Evolutionary conservation across 23 tunicate species (phyloP), one percentile per base, ranked within the genome.

Genomic region (Corella eumyota): DNA sequence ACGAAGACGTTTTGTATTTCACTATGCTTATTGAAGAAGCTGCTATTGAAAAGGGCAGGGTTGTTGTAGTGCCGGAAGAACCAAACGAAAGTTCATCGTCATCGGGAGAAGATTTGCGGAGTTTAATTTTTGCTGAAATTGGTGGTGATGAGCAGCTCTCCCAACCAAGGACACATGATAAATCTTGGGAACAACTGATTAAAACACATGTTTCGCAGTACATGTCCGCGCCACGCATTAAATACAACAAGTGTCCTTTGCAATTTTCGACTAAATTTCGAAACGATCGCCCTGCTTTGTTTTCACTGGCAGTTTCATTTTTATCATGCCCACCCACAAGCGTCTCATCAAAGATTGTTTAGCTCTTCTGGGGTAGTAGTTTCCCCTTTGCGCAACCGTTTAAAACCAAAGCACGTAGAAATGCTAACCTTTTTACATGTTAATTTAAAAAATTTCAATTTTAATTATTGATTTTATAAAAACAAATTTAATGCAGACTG

Each of bases 311-410:
- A 6, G 30, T 11, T 26, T 40, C 25, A 21, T 62, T 31, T 62
- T 56, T 62, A 21, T 36, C 62, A 32, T 34, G 24, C 56, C 62
- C 62, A 62, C 68, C n/a, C n/a, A n/a, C n/a, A 26, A 5, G 36
- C 21, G 68, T 62, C 28, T 27, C 7, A 24, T 62, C 68, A 62
- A 21, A 9, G 11, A 6, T 56, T 62, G 6, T 62, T 62, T 56
- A 6, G 68, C 20, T 4, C 68, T 4, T 6, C 63, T 6, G 68
- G 68, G 56, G 23, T 6, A 5, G 36, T 58, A 4, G 26, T 28
- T 6, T 17, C 64, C 35, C 64, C 64, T 17, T 31, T 17, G 26
- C 64, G 64, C 6, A 58, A 58, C 64, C 29, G 64, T 23, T 11
- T 58, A 6, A 28, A 6, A 28, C 64, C 46, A 4, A n/a, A n/a